A percentile compares a stretch with the other conserved stretches of the same genome.
These are phyloP conservation scores for Eutolmus rufibarbis DNA, from an alignment of 2,888 invertebrate species.

Conservation along the genomic window DNA sequence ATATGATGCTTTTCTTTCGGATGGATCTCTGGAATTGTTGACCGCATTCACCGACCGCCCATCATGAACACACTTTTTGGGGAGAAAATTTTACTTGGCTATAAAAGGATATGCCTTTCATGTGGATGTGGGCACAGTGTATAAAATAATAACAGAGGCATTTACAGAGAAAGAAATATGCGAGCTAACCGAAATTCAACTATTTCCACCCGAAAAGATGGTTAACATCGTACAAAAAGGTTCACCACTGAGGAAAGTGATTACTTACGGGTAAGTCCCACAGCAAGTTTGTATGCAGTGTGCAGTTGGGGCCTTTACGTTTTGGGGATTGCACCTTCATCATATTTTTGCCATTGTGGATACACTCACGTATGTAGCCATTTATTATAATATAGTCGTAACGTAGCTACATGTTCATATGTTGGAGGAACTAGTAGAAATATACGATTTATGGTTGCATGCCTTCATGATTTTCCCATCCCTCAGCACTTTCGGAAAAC, in stretches of 20 bases:
- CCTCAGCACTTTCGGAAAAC: slow-evolving; percentile 26
- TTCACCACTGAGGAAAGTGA: slow-evolving; percentile 70
- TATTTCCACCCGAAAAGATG: slow-evolving; percentile 65
- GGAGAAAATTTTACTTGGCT: not conserved
- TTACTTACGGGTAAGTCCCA: slow-evolving; percentile 67
- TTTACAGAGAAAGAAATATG: slow-evolving; percentile 74
- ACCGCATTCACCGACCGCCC: slow-evolving; percentile 28
- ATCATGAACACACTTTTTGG: slow-evolving; percentile 29
- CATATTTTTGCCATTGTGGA: slow-evolving; percentile 10
- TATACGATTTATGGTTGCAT: slow-evolving; percentile 46
- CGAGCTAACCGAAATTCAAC: slow-evolving; percentile 67
- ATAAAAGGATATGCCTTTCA: slow-evolving; percentile 72
- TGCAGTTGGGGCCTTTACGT: slow-evolving; percentile 4
- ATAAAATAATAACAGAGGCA: slow-evolving; percentile 71
- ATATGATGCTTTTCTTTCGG: not conserved
- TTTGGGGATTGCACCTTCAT: slow-evolving; percentile 14
- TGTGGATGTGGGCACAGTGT: slow-evolving; percentile 72
- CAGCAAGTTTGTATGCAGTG: not conserved
- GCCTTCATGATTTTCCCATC: slow-evolving; percentile 41
- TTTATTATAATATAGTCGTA: slow-evolving; percentile 12
- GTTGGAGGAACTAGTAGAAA: slow-evolving; percentile 27
- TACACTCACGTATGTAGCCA: not conserved
- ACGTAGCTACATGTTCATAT: not conserved
- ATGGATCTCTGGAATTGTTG: not conserved
- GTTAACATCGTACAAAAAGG: slow-evolving; percentile 62